Base-by-base conservation (phyloP, 2,888 invertebrate species). In the Pachliopta kotzebuea region DNA sequence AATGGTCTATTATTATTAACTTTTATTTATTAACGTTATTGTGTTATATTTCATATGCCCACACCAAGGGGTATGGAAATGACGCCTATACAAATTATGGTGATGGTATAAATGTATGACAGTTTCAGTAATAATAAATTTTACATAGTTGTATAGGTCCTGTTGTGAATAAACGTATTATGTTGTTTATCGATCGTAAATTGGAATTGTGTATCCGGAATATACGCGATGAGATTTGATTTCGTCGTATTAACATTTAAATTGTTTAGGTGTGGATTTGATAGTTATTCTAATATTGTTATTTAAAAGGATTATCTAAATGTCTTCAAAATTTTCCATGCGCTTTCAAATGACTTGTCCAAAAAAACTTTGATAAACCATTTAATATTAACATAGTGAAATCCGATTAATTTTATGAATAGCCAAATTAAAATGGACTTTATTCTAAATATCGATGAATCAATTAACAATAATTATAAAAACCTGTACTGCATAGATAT, bases 221-320 rank as follows among this genome's bases (percentile, higher is more conserved):
- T 81, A 84, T 79, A 67, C 67, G 69, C 74, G 82, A 80, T 83
- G 83, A 83, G 80, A 79, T 82, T 78, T 74, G 74, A 81, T 83
- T 78, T 76, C 75, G 72, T 67, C 68, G 63, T 70, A 86, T 88
- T 87, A 79, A 83, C 85, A 87, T 86, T 76, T 79, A 82, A 81
- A 86, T 85, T 73, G 76, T 68, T 72, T 69, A 71, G 76, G 74
- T 80, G 78, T 80, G 73, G 69, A 71, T 75, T 73, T 80, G 77
- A 81, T 74, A 76, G 72, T 73, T 72, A 72, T 76, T 75, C 72
- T 72, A 75, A 72, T 69, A 71, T 66, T 63, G 49, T 63, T 71
- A 66, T 72, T 72, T 63, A 66, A 63, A 56, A 70, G 72, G 73
- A 76, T 75, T 78, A 73, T 9, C 24, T n/a, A 69, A 56, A 69